Base-by-base conservation (phyloP, 2,113 vertebrate species). In the Sturnira hondurensis region DNA sequence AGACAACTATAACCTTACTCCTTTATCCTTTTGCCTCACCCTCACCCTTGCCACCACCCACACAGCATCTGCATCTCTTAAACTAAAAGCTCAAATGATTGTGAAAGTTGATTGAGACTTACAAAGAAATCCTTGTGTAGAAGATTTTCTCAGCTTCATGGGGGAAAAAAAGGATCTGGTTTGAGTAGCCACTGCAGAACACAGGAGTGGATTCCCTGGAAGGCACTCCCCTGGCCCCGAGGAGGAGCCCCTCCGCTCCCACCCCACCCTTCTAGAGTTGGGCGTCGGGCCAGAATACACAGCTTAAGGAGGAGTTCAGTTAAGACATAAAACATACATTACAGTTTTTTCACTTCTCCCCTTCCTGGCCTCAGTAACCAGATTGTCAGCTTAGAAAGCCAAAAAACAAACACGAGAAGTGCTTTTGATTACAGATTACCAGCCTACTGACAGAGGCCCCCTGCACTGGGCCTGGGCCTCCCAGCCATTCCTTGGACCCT, bases 231-330 rank as follows among this genome's bases (percentile, higher is more conserved):
- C 0, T 13, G 33, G 71, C 52, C 86, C 74, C 94, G 31, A n/a
- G 87, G 89, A 78, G 36, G 15, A 4, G 38, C 61, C 91, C 89
- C 94, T 90, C 82, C 47, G 82, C 65, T 19, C 61, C 92, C 95
- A 82, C 89, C 14, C 93, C 80, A 24, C 45, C 63, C 93, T 86
- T 85, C 93, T 88, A 33, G 54, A 91, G 80, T 56, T 19, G 0
- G 94, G 78, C 54, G 15, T 2, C 2, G 1, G 26, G 93, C 98
- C 98, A 98, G 96, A 96, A 83, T 43, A 97, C 98, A 93, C 93
- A 96, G 12, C 68, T n/a, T 33, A 38, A 77, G 96, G 86, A 89
- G 26, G 43, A 54, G 31, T 24, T 95, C 92, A 22, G 95, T 96
- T 68, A 84, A 93, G 93, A 78, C 47, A 3, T 12, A 33, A 47